phyloP scores from a whole-genome alignment of 2,113 vertebrate genomes.

The Fulmarus glacialis region DNA sequence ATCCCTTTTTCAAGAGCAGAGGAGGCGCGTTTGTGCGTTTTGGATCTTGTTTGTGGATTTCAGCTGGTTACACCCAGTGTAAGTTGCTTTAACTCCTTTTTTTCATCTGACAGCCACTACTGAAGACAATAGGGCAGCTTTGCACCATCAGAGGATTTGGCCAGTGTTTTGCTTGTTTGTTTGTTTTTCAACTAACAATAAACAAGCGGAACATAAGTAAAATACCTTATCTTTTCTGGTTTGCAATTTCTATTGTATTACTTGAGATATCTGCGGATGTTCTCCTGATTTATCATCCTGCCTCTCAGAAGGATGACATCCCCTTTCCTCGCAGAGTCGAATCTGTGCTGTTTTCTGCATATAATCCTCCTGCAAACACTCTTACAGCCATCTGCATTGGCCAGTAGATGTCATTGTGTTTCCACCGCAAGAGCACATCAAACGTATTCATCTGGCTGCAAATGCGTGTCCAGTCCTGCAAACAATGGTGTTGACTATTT shows the following conservation, averaged over 20 bases:
- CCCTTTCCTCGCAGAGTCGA: fast-evolving
- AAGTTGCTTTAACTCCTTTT: neutral
- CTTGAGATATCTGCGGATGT: neutral
- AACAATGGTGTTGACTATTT: constrained; percentile 45
- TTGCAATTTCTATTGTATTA: neutral
- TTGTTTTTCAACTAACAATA: neutral
- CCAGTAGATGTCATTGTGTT: constrained; percentile 66
- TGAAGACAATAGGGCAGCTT: neutral
- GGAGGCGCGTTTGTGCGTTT: neutral
- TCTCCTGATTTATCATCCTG: neutral
- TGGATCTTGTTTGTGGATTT: neutral
- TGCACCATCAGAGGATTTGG: neutral
- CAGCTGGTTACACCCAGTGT: neutral
- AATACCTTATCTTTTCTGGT: neutral
- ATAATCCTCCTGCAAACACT: neutral
- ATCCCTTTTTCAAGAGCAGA: neutral
- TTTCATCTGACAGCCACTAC: neutral
- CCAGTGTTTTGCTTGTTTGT: neutral
- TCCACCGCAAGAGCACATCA: neutral
- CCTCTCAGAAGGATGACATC: neutral
- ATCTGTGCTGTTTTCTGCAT: neutral
- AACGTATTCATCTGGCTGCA: constrained; percentile 48
- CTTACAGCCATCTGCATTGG: neutral
- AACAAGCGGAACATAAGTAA: neutral
- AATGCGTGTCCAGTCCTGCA: neutral